These are phyloP conservation scores for Muricea muricata DNA, from an alignment of 92 coral and sea anemone genomes.

Conservation along the genomic window DNA sequence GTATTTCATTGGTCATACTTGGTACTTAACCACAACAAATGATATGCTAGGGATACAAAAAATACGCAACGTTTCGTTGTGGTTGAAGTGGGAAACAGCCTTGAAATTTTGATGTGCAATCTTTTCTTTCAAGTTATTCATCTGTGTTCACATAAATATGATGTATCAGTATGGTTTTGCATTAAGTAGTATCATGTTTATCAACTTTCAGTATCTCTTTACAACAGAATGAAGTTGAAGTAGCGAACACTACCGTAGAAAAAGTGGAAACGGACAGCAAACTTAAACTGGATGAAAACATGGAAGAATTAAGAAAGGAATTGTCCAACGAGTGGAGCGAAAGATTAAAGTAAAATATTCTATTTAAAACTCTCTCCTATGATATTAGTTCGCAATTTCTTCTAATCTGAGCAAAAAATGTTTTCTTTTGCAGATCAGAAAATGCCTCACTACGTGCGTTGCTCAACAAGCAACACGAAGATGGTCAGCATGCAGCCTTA, in stretches of 20 bases:
- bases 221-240: constrained; percentile 72
- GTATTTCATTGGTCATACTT: background rate
- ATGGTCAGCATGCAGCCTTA: constrained; percentile 75
- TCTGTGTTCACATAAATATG: too few relatives aligned
- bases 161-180: too few relatives aligned
- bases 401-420: background rate
- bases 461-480: constrained; percentile 76
- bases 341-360: constrained; percentile 83
- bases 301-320: constrained; percentile 69
- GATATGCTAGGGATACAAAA: too few relatives aligned
- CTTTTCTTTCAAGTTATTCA: too few relatives aligned
- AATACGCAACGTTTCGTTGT: too few relatives aligned
- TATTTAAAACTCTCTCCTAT: background rate
- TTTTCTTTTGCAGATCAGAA: constrained; percentile 76
- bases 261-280: constrained; percentile 67
- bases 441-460: constrained; percentile 74
- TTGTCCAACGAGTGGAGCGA: constrained; percentile 83
- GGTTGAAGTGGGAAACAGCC: background rate
- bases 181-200: background rate
- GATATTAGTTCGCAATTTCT: background rate
- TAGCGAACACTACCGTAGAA: constrained; percentile 63
- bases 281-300: constrained; percentile 62
- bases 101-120: too few relatives aligned
- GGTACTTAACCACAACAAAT: too few relatives aligned
- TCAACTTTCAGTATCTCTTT: background rate